These are phyloP conservation scores for Sebastes kiyomatsui DNA, from an alignment of 2,797 vertebrate genomes.

Conservation along the genomic window DNA sequence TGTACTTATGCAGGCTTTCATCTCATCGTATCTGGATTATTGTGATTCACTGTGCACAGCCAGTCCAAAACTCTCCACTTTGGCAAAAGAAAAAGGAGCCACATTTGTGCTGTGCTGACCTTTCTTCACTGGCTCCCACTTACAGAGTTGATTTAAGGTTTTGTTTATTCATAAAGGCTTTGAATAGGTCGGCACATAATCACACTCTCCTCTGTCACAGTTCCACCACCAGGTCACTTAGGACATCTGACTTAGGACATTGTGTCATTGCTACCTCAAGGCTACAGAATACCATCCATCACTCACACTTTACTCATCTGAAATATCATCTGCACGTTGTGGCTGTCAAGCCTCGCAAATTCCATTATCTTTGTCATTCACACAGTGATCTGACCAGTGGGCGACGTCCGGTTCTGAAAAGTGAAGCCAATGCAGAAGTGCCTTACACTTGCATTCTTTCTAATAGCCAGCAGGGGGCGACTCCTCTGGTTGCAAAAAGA, in stretches of 20 bases:
- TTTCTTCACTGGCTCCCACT: not conserved
- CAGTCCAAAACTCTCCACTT: not conserved
- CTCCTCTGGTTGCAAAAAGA: too few species aligned
- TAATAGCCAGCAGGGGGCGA: too few species aligned
- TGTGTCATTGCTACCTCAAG: not conserved
- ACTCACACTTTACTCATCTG: not conserved
- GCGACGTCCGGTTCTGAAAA: too few species aligned
- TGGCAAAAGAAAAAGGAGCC: not conserved
- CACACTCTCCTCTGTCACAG: not conserved
- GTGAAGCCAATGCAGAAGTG: too few species aligned
- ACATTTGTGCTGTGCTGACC: not conserved
- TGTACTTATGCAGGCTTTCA: constrained; percentile 30
- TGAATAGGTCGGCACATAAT: not conserved
- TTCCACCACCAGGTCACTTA: not conserved
- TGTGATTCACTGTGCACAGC: constrained; percentile 9
- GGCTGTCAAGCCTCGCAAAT: not conserved
- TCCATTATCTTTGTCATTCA: not conserved
- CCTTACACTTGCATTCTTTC: accelerated
- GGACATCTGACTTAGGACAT: not conserved
- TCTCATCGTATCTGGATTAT: constrained; percentile 40
- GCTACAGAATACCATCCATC: not conserved
- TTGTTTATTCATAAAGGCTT: constrained; percentile 6
- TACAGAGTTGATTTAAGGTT: not conserved
- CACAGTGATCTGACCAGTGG: not conserved
- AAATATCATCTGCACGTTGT: not conserved